These are phyloP conservation scores for Pseudomyrmex pallidus DNA, from an alignment of 1,140 invertebrate species.

Conservation along the genomic window DNA sequence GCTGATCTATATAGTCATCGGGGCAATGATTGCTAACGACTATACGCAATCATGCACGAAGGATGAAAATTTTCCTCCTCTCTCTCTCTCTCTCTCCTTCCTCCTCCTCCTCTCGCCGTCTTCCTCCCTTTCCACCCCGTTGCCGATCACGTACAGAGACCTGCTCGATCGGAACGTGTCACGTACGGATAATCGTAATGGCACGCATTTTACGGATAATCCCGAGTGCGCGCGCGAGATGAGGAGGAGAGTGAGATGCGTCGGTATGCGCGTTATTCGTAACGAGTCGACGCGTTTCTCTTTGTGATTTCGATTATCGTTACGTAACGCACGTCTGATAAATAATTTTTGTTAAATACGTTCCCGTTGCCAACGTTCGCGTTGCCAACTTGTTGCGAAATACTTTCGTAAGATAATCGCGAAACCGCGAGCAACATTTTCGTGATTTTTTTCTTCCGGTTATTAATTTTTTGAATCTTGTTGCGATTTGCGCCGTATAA, in stretches of 20 bases:
- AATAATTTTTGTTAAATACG: no score
- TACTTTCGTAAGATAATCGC: background rate
- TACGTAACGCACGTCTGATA: constrained; percentile 1
- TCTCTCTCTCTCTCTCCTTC: no score
- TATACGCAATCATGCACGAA: constrained; percentile 66
- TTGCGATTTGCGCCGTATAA: constrained; percentile 22
- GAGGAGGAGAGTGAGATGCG: constrained; percentile 9
- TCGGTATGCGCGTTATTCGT: constrained; percentile 63
- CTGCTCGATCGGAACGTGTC: constrained; percentile 68
- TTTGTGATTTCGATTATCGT: constrained; percentile 8
- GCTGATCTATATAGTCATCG: constrained; percentile 55
- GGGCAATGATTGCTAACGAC: constrained; percentile 50
- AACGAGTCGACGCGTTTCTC: constrained; percentile 20
- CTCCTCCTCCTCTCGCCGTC: background rate
- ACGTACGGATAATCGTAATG: constrained; percentile 73
- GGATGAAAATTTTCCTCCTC: constrained; percentile 42
- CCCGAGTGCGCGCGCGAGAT: constrained; percentile 52
- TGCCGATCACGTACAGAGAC: constrained; percentile 70
- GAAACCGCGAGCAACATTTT: background rate
- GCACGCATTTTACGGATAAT: constrained; percentile 72
- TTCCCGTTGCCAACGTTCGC: no score
- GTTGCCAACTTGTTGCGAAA: no score
- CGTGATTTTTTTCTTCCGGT: background rate
- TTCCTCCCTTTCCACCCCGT: constrained; percentile 12
- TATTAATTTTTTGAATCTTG: background rate